Evolutionary conservation across 2,888 invertebrate genomes (phyloP).

Genomic region (Linyphia triangularis): DNA sequence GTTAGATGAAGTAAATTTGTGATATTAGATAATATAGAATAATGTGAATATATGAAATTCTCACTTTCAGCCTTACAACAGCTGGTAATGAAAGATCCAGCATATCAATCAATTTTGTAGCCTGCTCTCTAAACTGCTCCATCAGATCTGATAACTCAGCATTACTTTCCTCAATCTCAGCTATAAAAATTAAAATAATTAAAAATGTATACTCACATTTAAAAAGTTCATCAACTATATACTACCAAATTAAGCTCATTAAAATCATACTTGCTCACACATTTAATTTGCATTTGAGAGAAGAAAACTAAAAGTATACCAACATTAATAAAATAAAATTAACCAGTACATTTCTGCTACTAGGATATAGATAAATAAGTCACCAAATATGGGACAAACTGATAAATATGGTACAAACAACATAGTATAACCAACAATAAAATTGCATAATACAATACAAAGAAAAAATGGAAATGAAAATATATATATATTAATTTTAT

Average conservation of each 20-base stretch:
- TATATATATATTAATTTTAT: too few relatives aligned
- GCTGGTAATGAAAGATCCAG: conserved; percentile 81
- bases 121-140: conserved; percentile 80
- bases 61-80: conserved; percentile 80
- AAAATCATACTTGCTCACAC: not conserved
- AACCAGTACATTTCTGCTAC: too few relatives aligned
- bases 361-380: too few relatives aligned
- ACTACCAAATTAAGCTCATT: not conserved
- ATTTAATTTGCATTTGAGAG: not conserved
- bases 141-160: conserved; percentile 79
- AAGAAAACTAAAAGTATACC: too few relatives aligned
- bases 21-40: too few relatives aligned
- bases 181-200: conserved; percentile 16
- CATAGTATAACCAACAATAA: too few relatives aligned
- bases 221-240: not conserved
- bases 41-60: not conserved
- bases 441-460: too few relatives aligned
- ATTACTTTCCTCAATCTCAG: conserved; percentile 78
- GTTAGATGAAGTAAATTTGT: too few relatives aligned
- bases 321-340: too few relatives aligned
- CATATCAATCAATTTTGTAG: conserved; percentile 80
- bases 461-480: too few relatives aligned
- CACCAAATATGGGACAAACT: too few relatives aligned
- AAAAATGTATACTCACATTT: not conserved
- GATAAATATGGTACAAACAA: too few relatives aligned